Percentiles rank a stretch among this genome's conserved stretches.
These are phyloP conservation scores for Pampusana beccarii DNA, from an alignment of 2,113 vertebrate genomes.

Conservation along the genomic window DNA sequence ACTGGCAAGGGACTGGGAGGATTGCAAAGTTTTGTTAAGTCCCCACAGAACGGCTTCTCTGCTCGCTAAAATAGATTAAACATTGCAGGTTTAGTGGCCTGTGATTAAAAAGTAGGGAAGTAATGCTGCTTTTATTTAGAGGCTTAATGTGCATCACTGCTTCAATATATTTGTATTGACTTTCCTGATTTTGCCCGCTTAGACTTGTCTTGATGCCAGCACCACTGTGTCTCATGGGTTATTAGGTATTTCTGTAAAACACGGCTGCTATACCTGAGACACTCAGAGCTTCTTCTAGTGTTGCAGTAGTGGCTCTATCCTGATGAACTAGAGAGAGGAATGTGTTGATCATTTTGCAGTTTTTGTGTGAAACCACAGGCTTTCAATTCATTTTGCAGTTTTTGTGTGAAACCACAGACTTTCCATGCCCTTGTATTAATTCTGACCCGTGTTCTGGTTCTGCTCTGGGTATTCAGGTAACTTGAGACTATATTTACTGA, in stretches of 20 bases:
- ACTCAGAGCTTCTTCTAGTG: not conserved
- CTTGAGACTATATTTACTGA: accelerated
- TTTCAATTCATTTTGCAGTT: not conserved
- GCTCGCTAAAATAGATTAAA: not conserved
- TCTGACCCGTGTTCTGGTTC: not conserved
- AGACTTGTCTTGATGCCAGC: not conserved
- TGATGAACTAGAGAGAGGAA: not conserved
- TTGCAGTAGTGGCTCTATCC: not conserved
- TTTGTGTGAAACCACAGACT: not conserved
- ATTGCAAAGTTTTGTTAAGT: not conserved
- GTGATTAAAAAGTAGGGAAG: not conserved
- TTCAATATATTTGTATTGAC: not conserved
- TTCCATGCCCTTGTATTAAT: not conserved
- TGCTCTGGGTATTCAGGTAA: not conserved
- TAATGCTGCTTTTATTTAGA: not conserved
- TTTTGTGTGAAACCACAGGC: not conserved
- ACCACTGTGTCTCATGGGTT: not conserved
- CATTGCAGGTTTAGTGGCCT: not conserved
- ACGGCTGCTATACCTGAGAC: not conserved
- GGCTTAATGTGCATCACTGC: not conserved
- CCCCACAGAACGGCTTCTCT: not conserved
- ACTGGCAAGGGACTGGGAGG: not conserved
- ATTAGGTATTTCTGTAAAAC: not conserved
- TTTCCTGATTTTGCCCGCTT: not conserved
- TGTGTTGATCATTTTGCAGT: not conserved